phyloP scores from a whole-genome alignment of 2,113 vertebrate species.

The Daphoenositta chrysoptera region DNA sequence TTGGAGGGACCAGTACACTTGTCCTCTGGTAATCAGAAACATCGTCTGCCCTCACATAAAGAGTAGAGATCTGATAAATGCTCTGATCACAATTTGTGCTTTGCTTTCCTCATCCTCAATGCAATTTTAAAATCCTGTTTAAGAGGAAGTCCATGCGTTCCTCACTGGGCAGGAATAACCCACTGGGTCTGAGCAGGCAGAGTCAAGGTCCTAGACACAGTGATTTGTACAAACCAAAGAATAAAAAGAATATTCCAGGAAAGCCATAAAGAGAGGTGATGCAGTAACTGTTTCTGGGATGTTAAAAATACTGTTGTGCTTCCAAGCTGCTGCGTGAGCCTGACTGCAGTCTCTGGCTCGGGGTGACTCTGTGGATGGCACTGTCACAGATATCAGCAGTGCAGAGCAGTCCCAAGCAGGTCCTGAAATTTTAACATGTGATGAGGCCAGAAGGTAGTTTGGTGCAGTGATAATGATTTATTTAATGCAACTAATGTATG shows the following conservation, averaged over 20 bases:
- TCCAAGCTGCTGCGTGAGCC: not conserved
- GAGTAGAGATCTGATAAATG: not conserved
- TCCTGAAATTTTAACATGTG: not conserved
- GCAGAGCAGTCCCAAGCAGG: not conserved
- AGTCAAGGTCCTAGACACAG: not conserved
- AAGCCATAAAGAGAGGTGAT: not conserved
- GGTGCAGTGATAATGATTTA: not conserved
- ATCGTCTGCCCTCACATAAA: not conserved
- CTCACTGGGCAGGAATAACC: not conserved
- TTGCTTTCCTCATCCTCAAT: not conserved
- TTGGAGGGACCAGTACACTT: not conserved
- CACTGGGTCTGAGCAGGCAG: not conserved
- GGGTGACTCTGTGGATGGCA: not conserved
- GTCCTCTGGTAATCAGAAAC: not conserved
- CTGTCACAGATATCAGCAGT: not conserved
- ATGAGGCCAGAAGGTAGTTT: not conserved
- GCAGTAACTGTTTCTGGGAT: not conserved
- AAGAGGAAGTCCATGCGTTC: not conserved
- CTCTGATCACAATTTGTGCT: not conserved
- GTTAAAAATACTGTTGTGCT: slow-evolving; percentile 6
- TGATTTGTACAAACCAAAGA: not conserved
- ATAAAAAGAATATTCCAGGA: not conserved
- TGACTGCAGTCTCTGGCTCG: not conserved
- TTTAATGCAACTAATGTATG: not conserved
- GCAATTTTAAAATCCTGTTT: slow-evolving; percentile 24